These are phyloP conservation scores for Elgaria multicarinata DNA, from an alignment of 2,113 vertebrate species.

Conservation along the genomic window DNA sequence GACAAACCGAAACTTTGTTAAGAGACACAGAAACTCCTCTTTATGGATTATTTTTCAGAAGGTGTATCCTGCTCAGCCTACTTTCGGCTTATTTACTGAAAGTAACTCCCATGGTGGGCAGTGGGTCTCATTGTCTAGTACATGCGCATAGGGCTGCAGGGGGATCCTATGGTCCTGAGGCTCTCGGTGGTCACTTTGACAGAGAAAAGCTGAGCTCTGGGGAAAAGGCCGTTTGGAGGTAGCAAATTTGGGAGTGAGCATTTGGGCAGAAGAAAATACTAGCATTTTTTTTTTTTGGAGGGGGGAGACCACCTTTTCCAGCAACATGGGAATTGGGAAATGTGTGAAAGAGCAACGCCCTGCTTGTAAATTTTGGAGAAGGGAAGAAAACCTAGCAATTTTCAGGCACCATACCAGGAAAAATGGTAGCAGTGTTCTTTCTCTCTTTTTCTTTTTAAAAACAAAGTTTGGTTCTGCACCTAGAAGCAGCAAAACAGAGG, in stretches of 20 bases:
- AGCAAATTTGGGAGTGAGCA: background rate
- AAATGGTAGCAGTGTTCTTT: too few relatives aligned
- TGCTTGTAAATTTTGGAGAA: too few relatives aligned
- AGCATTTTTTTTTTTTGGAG: too few relatives aligned
- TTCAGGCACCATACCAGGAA: too few relatives aligned
- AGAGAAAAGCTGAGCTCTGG: background rate
- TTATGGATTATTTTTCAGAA: background rate
- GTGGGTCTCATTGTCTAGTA: background rate
- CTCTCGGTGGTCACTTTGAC: too few relatives aligned
- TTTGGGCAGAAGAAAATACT: background rate
- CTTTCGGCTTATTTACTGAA: background rate
- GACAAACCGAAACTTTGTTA: background rate
- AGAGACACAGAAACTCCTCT: background rate
- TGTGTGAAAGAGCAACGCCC: background rate
- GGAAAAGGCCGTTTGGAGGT: background rate
- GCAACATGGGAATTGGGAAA: background rate
- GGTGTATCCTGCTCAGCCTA: background rate
- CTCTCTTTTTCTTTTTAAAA: too few relatives aligned
- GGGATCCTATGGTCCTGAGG: background rate
- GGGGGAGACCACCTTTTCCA: background rate
- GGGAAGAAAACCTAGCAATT: too few relatives aligned
- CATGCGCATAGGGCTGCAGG: background rate
- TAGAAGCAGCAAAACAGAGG: too few relatives aligned
- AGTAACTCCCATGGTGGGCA: background rate
- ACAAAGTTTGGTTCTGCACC: too few relatives aligned